Base-by-base conservation (phyloP, 2,113 vertebrate genomes). In the Alexandromys fortis region DNA sequence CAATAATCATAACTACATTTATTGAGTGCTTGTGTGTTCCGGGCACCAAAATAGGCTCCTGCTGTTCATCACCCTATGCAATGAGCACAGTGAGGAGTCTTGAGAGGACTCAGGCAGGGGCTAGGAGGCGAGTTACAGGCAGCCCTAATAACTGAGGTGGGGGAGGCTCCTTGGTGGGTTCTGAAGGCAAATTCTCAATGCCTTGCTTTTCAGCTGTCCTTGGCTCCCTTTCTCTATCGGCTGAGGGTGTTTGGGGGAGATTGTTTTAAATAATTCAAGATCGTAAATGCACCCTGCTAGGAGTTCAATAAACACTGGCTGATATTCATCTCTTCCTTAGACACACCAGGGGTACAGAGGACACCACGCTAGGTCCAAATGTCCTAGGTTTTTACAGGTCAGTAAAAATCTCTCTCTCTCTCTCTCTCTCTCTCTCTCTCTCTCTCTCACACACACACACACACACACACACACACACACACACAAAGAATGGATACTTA, bases 371-470 rank as follows among this genome's bases (percentile, higher is more conserved):
- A 33, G 65, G 85, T 89, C 65, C 92, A 76, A 52, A 58, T 67
- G n/a, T 93, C 85, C 75, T 94, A 49, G 38, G 82, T 87, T 90
- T 89, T 72, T 63, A 94, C 22, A 81, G 45, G 67, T 49, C 42
- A 82, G 91, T 92, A 92, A 96, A 93, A 97, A 89, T 87, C 63
- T 95, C 61, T 17, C 55, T 55, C 55, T 55, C 55, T 55, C 55
- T 55, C 55, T 55, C 55, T 55, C 55, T 55, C 55, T 55, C 52
- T 52, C 52, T 55, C 52, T 55, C 52, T 55, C 52, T 55, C 55
- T 55, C 55, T 55, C 55, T 55, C 55, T 55, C 52, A 5, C 52
- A 10, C 45, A 17, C 67, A 52, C 85, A 85, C 58, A 85, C 38
- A 52, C 52, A 52, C 52, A 52, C 52, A 52, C 52, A 16, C 52